Evolutionary conservation across 2,797 vertebrate genomes (phyloP).

Genomic region (Thunnus albacares): DNA sequence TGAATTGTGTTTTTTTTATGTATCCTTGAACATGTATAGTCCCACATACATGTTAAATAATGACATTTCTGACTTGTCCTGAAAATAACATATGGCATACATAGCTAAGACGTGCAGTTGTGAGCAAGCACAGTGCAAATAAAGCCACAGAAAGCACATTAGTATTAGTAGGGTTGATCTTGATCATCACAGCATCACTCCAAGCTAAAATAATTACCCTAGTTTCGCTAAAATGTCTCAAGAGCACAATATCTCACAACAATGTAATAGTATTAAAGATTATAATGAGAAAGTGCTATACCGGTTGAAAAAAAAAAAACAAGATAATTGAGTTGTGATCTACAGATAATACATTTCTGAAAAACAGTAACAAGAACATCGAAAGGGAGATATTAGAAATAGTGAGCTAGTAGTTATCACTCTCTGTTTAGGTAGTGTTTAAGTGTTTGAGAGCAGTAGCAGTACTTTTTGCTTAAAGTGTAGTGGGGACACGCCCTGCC

Average conservation of each 20-base stretch:
- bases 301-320: neutral
- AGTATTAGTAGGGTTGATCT: too few species aligned
- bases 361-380: neutral
- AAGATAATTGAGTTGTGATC: neutral
- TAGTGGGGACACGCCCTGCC: neutral
- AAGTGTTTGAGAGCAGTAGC: slow-evolving; percentile 12
- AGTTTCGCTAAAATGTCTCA: too few species aligned
- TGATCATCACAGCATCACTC: neutral
- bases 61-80: too few species aligned
- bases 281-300: neutral
- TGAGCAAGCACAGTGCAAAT: too few species aligned
- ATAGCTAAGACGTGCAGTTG: too few species aligned
- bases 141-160: too few species aligned
- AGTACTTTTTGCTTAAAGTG: neutral
- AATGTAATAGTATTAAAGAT: neutral
- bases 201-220: neutral
- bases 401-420: neutral
- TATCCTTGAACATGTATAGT: too few species aligned
- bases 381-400: neutral
- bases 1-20: too few species aligned
- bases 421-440: slow-evolving; percentile 15
- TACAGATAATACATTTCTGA: neutral
- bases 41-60: too few species aligned
- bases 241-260: neutral
- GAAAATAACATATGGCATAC: too few species aligned